Conservation (phyloP, 2,797 vertebrate genomes). For the Diplodus puntazzo region DNA sequence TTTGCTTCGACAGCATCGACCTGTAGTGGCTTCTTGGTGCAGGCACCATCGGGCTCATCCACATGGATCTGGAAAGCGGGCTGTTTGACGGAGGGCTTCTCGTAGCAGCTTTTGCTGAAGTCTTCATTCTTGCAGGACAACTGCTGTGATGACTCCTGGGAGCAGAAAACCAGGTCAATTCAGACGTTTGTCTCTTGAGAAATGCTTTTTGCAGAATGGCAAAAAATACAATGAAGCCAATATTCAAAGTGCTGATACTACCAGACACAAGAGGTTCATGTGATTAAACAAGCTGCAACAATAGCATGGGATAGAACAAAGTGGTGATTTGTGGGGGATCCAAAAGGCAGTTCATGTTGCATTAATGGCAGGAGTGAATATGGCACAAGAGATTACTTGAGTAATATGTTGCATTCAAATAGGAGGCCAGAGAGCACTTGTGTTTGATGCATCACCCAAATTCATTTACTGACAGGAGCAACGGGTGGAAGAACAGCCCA, state of each 20-base stretch:
- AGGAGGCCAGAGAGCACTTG: neutral
- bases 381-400: neutral
- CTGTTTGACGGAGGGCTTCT: constrained; percentile 80
- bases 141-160: constrained; percentile 65
- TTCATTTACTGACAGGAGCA: neutral
- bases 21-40: constrained; percentile 75
- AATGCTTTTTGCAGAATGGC: neutral
- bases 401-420: neutral
- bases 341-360: neutral
- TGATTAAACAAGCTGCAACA: neutral
- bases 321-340: no score
- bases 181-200: neutral
- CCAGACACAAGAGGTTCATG: neutral
- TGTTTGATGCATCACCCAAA: neutral
- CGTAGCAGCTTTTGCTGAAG: constrained; percentile 67
- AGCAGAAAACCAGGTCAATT: neutral
- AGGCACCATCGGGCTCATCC: constrained; percentile 86
- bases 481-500: no score
- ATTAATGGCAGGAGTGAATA: neutral
- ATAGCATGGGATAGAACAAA: neutral
- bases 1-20: constrained; percentile 49
- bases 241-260: fast-evolving
- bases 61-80: constrained; percentile 90
- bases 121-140: constrained; percentile 84
- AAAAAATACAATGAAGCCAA: neutral